Percentiles rank a stretch among this genome's conserved stretches.
phyloP scores from a whole-genome alignment of 1,140 invertebrate species.

The Scaptomyza pallida region DNA sequence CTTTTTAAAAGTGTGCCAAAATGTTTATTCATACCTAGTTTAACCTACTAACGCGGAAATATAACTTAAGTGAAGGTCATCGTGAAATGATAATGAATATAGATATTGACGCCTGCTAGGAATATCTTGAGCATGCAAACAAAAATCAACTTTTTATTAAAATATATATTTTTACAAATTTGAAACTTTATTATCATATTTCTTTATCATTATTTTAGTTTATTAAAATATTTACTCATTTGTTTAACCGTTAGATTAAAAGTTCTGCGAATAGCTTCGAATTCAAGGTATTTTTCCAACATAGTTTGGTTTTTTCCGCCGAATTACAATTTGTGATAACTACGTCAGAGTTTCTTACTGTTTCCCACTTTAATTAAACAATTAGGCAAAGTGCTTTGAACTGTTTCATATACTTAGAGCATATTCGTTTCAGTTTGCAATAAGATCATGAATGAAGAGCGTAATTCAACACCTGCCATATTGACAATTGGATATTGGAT shows the following conservation, averaged over 20 bases:
- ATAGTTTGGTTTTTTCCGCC: background rate
- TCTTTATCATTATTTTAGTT: too few relatives aligned
- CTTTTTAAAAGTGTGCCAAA: background rate
- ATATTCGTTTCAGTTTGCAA: background rate
- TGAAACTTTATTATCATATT: too few relatives aligned
- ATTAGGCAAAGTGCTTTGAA: background rate
- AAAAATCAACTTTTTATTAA: too few relatives aligned
- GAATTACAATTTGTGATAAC: background rate
- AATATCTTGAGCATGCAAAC: too few relatives aligned
- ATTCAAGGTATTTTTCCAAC: background rate
- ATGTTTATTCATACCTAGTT: background rate
- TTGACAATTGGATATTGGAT: background rate
- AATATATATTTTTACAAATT: too few relatives aligned
- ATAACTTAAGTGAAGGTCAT: background rate
- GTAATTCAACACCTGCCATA: constrained; percentile 10
- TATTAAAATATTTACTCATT: too few relatives aligned
- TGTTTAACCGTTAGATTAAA: too few relatives aligned
- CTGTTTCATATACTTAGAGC: constrained; percentile 2
- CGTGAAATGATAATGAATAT: too few relatives aligned
- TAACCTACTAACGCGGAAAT: background rate
- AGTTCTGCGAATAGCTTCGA: too few relatives aligned
- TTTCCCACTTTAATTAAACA: background rate
- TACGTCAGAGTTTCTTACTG: background rate
- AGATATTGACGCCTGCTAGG: background rate
- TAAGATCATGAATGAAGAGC: background rate